Percentiles rank a stretch among this genome's conserved stretches.
Evolutionary conservation across 2,797 vertebrate species (phyloP).

Genomic region (Rhincodon typus): DNA sequence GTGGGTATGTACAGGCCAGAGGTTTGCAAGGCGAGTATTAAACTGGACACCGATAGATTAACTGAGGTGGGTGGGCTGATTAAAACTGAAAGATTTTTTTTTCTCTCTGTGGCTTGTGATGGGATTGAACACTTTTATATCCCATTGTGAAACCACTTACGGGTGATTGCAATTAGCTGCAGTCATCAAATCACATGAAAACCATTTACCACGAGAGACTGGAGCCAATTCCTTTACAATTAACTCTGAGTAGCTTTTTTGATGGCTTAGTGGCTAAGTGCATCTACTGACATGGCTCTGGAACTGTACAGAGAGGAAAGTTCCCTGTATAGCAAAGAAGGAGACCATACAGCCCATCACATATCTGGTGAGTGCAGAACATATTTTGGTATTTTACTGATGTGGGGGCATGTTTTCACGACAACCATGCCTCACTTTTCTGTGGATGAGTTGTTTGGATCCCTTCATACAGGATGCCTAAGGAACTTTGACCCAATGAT

Average conservation of each 20-base stretch:
- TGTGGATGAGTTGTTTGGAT: background rate
- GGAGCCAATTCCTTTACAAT: background rate
- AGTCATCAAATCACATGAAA: background rate
- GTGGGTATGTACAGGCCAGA: background rate
- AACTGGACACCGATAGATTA: slow-evolving; percentile 24
- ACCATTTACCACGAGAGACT: background rate
- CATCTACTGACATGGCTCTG: too few species aligned
- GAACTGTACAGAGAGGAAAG: background rate
- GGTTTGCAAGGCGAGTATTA: background rate
- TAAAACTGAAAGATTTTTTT: background rate
- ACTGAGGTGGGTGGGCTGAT: background rate
- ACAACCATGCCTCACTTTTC: background rate
- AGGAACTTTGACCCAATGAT: background rate
- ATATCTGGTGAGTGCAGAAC: too few species aligned
- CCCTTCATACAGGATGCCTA: background rate
- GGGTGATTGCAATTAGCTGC: background rate
- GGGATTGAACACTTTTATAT: background rate
- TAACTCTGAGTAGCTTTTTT: background rate
- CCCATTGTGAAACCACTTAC: background rate
- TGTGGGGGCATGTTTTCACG: background rate
- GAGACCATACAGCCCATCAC: background rate
- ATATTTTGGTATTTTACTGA: background rate
- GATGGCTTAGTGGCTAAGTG: background rate
- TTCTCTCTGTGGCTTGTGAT: background rate
- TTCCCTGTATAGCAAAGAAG: background rate